A percentile compares a stretch with the other conserved stretches of the same genome.
phyloP scores from a whole-genome alignment of 2,888 invertebrate species.

The Papilio elwesi region DNA sequence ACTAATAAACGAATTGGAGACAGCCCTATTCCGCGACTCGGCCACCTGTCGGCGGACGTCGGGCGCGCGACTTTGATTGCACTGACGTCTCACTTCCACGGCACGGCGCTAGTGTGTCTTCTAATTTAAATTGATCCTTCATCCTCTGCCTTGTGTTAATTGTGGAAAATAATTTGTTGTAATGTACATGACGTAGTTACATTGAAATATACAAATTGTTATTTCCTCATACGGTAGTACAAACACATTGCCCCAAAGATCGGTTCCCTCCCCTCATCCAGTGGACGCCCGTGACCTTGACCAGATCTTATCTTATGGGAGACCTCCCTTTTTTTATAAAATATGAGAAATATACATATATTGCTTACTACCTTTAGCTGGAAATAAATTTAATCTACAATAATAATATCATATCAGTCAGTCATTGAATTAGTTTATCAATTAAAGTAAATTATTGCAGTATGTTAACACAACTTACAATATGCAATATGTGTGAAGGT shows the following conservation, averaged over 20 bases:
- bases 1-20: neutral
- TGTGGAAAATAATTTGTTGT: constrained; percentile 45
- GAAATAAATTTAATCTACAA: neutral
- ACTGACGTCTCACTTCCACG: constrained; percentile 57
- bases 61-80: constrained; percentile 49
- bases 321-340: no score
- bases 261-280: no score
- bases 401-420: constrained; percentile 6
- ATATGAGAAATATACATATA: no score
- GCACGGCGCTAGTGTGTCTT: constrained; percentile 52
- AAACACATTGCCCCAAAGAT: no score
- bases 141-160: constrained; percentile 43
- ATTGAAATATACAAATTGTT: no score
- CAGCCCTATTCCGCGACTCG: constrained; percentile 35
- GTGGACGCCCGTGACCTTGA: no score
- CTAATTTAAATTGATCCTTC: constrained; percentile 58
- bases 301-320: no score
- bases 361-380: neutral
- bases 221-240: no score
- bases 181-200: no score
- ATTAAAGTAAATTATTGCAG: neutral
- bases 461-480: neutral
- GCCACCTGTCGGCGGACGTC: constrained; percentile 57
- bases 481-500: constrained; percentile 10
- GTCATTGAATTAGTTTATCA: constrained; percentile 1